Base-by-base conservation (phyloP, 2,888 invertebrate species). In the Tiliacea citrago region DNA sequence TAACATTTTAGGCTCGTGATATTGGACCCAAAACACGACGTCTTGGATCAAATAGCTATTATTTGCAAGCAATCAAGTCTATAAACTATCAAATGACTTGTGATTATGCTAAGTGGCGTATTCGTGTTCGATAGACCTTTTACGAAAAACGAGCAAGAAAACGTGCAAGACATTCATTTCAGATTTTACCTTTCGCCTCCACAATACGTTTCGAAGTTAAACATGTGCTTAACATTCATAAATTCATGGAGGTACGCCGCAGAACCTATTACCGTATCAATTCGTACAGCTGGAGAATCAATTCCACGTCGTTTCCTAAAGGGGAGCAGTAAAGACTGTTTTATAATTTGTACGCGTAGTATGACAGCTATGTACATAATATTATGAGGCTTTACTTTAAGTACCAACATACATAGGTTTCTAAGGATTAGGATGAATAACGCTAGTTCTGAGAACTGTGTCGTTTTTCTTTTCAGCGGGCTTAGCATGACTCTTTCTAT, bases 241-340 rank as follows among this genome's bases (percentile, higher is more conserved):
- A 67, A 87, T 87, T 86, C 83, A 79, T 67, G 69, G 35, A 62
- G 69, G 67, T 72, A 81, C 73, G 69, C 49, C 62, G 35, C 72
- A 39, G 61, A 72, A 61, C 39, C 72, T 61, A 58, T 72, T 68
- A 58, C 62, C 55, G 73, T 74, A 75, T 82, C 79, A 76, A 74
- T 79, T 71, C 57, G 45, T 49, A 77, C 53, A 60, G 53, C 66
- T 55, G 29, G 55, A 47, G 63, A 79, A 86, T 78, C 79, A 78
- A 87, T 85, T 76, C 70, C 55, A 65, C 29, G 65, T 77, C 73
- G 74, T 73, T 70, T 60, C 49, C 47, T 65, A 77, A 81, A 67
- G 29, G 55, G 66, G 24, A 63, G 65, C 73, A 58, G 58, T 81
- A 81, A 76, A 84, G 35, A 61, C n/a, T 62, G 68, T 63, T 87